Base-by-base conservation (phyloP, 2,888 invertebrate genomes). In the Meteorus cinctellus region DNA sequence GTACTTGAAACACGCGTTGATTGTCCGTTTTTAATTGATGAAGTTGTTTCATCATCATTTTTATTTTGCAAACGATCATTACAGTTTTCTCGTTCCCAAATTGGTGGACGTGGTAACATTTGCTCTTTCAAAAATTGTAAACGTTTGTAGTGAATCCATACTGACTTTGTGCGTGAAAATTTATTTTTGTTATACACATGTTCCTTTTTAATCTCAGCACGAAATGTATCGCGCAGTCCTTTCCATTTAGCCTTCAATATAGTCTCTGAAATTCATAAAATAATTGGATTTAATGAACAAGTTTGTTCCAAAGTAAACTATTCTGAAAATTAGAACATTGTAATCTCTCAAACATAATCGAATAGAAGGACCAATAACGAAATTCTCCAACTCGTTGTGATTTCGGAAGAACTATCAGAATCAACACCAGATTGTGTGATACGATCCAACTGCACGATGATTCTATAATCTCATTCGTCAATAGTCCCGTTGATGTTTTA, bases 81-180 rank as follows among this genome's bases (percentile, higher is more conserved):
- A 12, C 19, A 27, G 24, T 69, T 8, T 31, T 31, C 14, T 27
- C 87, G 85, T 70, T 88, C 88, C 89, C 88, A 89, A 68, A 87
- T 86, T 2, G 89, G 87, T 3, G 88, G 89, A 45, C 86, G 82
- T 5, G 88, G 87, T 68, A 86, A 72, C 89, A 90, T 89, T 79
- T 90, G 90, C 8, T 89, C 89, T 78, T 88, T 90, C n/a, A 90
- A 84, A 75, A 90, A 90, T 31, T 87, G 85, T 60, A 90, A 82
- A 31, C 87, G 87, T 76, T 89, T 88, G 80, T 87, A 90, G 74
- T 90, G 89, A 48, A 87, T 88, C 90, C 90, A 90, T 48, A 87
- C 84, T 27, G 89, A 87, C 24, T 87, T 84, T 51, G 84, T 86
- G 36, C 86, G 84, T 48, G 84, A 84, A 48, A 82, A 86, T 77